Evolutionary conservation across 2,888 invertebrate species (phyloP), one percentile per base, ranked within the genome.

Genomic region (Acrobasis suavella): DNA sequence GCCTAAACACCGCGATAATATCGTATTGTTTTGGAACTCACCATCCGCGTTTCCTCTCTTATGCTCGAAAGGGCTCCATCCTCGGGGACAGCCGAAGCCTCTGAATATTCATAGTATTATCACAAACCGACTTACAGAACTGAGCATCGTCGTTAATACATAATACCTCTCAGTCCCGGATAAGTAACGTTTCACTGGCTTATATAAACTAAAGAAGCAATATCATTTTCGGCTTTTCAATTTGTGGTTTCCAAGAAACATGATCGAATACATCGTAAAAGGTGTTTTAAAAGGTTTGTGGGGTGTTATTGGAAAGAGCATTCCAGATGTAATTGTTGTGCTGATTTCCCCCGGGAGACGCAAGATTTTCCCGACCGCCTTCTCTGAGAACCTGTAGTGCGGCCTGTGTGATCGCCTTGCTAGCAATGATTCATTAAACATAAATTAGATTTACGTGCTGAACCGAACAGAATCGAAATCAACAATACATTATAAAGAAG

Each of bases 21-120:
- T 91, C 91, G 83, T 85, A 91, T 92, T 92, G 91, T 91, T 91
- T 89, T 83, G 89, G 81, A 90, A 86, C 86, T 86, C 87, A 82
- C 85, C 88, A 87, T 83, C 88, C 91, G 87, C 86, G 81, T 76
- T 87, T 84, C 87, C 87, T 88, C 89, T 86, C 89, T 89, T 81
- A 88, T 87, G 89, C 89, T 89, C 82, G 81, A 80, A 89, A 89
- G 90, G 90, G 88, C 86, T 83, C 85, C 83, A 81, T 89, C 90
- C 89, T 86, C 77, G 70, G 89, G 86, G 89, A 87, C 83, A 80
- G 80, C 80, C 83, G 75, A 75, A 80, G 76, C 78, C 79, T 81
- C 79, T 90, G 88, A 91, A 90, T 91, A 91, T 91, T 91, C 90
- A 91, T 87, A 86, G 83, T 84, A 89, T 87, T 88, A 89, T 88